A percentile compares a stretch with the other conserved stretches of the same genome.
Conservation (phyloP, 2,888 invertebrate species). For the Andricus curvator region DNA sequence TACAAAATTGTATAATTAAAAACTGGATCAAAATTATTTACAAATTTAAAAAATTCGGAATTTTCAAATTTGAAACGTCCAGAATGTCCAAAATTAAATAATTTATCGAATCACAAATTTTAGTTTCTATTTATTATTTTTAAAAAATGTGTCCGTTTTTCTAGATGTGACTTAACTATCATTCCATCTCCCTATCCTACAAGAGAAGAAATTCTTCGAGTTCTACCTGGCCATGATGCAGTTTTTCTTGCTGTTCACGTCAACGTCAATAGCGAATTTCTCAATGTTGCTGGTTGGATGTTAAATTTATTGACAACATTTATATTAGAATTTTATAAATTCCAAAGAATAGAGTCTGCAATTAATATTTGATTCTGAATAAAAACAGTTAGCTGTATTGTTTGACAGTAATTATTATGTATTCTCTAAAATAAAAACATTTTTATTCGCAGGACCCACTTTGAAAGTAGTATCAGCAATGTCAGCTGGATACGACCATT, state of each 20-base stretch:
- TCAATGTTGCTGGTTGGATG: slow-evolving; percentile 82
- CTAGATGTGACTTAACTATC: slow-evolving; percentile 70
- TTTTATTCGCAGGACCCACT: slow-evolving; percentile 80
- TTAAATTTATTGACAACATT: background rate
- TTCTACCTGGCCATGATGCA: slow-evolving; percentile 69
- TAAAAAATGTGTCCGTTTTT: slow-evolving; percentile 12
- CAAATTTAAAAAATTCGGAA: no score
- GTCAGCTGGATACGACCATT: slow-evolving; percentile 93
- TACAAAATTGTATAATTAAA: no score
- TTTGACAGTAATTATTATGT: no score
- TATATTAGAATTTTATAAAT: no score
- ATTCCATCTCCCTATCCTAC: slow-evolving; percentile 56
- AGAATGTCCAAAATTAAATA: no score
- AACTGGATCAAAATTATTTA: no score
- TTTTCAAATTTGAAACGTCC: no score
- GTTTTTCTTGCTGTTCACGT: slow-evolving; percentile 62
- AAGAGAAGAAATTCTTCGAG: slow-evolving; percentile 63
- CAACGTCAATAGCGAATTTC: slow-evolving; percentile 80
- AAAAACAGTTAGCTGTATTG: background rate
- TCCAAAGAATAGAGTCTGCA: no score
- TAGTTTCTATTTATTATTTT: no score
- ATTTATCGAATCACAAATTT: no score
- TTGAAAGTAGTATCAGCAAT: slow-evolving; percentile 89
- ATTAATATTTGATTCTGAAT: background rate
- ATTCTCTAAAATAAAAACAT: background rate